phyloP scores from a whole-genome alignment of 1,140 invertebrate genomes.

The Sitophilus oryzae region DNA sequence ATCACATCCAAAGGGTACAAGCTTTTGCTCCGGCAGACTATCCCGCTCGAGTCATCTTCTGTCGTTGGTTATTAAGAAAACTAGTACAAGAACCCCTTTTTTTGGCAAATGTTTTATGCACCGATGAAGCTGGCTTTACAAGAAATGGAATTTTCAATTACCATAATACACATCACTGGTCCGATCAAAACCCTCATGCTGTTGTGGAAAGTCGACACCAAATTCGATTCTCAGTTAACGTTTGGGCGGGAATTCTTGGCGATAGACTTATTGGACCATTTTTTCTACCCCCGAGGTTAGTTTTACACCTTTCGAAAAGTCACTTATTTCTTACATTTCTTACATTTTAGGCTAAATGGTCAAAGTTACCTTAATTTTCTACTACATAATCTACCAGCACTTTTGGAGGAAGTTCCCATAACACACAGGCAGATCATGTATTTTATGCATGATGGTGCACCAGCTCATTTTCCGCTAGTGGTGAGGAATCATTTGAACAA shows the following conservation, averaged over 20 bases:
- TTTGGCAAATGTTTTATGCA: no score
- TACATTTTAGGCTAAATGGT: no score
- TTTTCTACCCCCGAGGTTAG: not conserved
- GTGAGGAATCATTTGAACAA: constrained; percentile 5
- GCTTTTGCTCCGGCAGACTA: no score
- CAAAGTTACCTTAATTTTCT: not conserved
- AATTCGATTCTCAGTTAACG: constrained; percentile 13
- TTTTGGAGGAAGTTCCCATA: constrained; percentile 12
- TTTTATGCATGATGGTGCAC: constrained; percentile 19
- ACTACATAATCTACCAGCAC: not conserved
- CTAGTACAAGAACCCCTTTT: no score
- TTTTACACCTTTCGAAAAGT: no score
- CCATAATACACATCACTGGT: constrained; percentile 15
- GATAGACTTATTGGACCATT: constrained; percentile 9
- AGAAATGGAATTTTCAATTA: constrained; percentile 38
- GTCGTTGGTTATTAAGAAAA: no score
- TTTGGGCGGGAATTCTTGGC: constrained; percentile 13
- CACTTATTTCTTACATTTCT: no score
- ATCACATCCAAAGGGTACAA: no score
- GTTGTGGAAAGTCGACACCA: not conserved
- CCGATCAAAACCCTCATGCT: constrained; percentile 12
- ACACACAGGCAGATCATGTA: constrained; percentile 9
- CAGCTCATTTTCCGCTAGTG: constrained; percentile 9
- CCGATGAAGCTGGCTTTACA: no score
- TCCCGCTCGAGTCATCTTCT: no score